Conservation (phyloP, 1,140 invertebrate species). For the Anagrus nilaparvatae region DNA sequence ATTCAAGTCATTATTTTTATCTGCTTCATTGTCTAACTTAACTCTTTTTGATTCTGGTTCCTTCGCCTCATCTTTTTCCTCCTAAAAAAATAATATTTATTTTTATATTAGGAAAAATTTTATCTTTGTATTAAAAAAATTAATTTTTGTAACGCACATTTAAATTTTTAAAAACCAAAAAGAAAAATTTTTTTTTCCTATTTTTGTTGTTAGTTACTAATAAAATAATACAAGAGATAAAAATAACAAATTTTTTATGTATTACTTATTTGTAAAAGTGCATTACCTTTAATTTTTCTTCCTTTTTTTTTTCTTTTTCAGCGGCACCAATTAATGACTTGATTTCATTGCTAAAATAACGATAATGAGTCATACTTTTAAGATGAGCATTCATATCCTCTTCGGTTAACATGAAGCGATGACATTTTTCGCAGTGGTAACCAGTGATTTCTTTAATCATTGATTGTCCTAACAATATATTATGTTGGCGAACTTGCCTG, state of each 20-base stretch:
- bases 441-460: conserved; percentile 37
- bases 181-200: conserved; percentile 1
- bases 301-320: conserved; percentile 20
- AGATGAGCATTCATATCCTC: conserved; percentile 38
- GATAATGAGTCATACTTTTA: conserved; percentile 36
- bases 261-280: too few species aligned
- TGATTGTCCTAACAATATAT: conserved; percentile 36
- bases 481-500: conserved; percentile 33
- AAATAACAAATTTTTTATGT: background rate
- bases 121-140: conserved; percentile 1
- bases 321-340: conserved; percentile 26
- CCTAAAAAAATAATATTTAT: too few species aligned
- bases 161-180: conserved; percentile 6
- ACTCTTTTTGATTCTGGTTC: conserved; percentile 18
- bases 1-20: conserved; percentile 11
- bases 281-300: conserved; percentile 11
- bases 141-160: background rate
- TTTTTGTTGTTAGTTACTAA: too few species aligned
- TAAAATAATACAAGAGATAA: background rate
- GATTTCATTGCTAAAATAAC: conserved; percentile 36
- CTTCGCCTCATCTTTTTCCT: conserved; percentile 13
- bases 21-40: conserved; percentile 16
- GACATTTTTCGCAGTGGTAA: conserved; percentile 38
- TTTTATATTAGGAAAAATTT: conserved; percentile 17
- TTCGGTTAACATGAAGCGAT: conserved; percentile 35